Conservation (phyloP, 2,113 vertebrate genomes). For the Pelecanoides urinatrix region DNA sequence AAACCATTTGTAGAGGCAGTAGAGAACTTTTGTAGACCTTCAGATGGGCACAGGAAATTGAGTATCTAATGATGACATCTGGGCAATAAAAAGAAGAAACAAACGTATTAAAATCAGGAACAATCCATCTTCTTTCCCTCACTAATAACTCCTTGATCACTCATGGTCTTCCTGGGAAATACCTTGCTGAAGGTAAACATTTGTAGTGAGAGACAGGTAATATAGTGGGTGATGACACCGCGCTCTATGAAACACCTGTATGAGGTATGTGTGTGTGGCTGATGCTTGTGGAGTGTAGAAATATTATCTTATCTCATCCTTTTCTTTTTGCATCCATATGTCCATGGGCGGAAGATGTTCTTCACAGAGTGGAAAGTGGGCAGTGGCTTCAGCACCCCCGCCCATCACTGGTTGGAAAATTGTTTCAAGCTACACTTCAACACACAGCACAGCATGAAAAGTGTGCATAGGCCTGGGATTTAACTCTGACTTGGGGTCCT, state of each 20-base stretch:
- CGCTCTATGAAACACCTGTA: background rate
- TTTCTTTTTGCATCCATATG: background rate
- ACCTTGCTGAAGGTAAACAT: background rate
- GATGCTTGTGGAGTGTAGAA: background rate
- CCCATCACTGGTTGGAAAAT: background rate
- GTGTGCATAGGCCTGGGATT: background rate
- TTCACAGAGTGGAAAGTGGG: background rate
- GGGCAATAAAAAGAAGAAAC: background rate
- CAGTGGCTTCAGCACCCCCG: background rate
- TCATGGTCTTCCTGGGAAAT: background rate
- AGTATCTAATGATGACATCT: background rate
- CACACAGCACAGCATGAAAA: background rate
- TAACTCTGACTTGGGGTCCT: background rate
- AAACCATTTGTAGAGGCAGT: background rate
- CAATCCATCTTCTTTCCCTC: background rate
- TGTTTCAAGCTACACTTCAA: background rate
- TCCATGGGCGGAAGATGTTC: background rate
- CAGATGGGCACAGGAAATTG: background rate
- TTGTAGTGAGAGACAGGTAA: background rate
- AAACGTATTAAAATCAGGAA: background rate
- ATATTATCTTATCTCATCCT: background rate
- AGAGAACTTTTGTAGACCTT: background rate
- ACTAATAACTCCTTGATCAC: background rate
- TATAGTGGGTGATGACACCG: background rate
- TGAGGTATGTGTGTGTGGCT: background rate